A percentile compares a stretch with the other conserved stretches of the same genome.
These are phyloP conservation scores for Dicrostonyx torquatus DNA, from an alignment of 2,797 vertebrate genomes.

Conservation along the genomic window DNA sequence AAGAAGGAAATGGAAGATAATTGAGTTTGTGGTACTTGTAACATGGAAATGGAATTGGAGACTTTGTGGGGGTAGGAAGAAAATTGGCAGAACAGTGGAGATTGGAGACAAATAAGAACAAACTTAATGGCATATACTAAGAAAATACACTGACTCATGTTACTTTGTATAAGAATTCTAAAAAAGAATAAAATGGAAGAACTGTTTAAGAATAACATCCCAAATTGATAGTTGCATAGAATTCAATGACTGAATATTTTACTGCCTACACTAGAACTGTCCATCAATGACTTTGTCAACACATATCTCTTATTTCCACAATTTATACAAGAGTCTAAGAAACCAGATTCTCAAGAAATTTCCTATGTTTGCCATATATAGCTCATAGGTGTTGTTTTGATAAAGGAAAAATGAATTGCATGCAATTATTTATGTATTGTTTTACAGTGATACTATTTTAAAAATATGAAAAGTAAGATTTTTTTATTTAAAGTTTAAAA, in stretches of 20 bases:
- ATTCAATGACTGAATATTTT: not conserved
- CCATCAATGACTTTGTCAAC: not conserved
- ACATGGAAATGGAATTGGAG: not conserved
- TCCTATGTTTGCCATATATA: not conserved
- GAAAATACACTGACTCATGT: not conserved
- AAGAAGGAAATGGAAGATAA: not conserved
- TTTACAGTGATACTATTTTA: not conserved
- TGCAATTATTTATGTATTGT: not conserved
- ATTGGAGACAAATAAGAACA: not conserved
- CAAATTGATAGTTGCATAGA: not conserved
- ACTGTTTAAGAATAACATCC: not conserved
- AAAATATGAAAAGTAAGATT: not conserved
- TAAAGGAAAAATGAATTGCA: too few relatives aligned
- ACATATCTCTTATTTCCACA: not conserved
- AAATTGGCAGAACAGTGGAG: not conserved
- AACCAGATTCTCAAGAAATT: not conserved
- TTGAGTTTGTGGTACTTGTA: not conserved
- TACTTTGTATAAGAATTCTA: not conserved
- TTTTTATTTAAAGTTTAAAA: not conserved
- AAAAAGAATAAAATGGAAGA: not conserved
- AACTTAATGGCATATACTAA: not conserved
- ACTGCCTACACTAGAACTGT: not conserved
- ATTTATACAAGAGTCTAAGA: not conserved
- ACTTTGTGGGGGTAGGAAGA: not conserved
- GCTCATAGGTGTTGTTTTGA: not conserved